Conservation (phyloP, 2,888 invertebrate species). For the Campaea margaritaria region DNA sequence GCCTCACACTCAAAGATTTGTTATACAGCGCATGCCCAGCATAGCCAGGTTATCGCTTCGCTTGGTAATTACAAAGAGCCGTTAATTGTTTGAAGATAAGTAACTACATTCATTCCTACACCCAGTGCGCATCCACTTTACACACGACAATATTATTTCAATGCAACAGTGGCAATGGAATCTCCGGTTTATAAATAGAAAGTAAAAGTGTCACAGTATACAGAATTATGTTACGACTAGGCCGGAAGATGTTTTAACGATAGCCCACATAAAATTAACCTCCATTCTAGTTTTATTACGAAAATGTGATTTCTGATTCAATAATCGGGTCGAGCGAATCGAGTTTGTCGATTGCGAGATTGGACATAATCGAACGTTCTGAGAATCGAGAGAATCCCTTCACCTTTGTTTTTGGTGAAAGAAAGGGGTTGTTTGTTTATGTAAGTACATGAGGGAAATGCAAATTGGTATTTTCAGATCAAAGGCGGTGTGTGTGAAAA, state of each 20-base stretch:
- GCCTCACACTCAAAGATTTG: too few species aligned
- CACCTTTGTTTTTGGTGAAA: constrained; percentile 21
- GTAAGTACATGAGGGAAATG: constrained; percentile 11
- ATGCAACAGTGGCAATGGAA: constrained; percentile 29
- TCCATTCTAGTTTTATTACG: constrained; percentile 33
- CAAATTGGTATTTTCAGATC: constrained; percentile 18
- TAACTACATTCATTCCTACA: constrained; percentile 5
- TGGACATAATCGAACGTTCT: constrained; percentile 32
- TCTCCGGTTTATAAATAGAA: constrained; percentile 41
- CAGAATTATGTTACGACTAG: constrained; percentile 26
- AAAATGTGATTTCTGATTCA: constrained; percentile 36
- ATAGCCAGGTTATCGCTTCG: not conserved
- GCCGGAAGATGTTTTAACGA: not conserved
- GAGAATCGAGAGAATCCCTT: constrained; percentile 12
- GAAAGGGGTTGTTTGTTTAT: constrained; percentile 9
- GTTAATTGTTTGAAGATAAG: constrained; percentile 1
- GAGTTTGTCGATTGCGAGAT: constrained; percentile 60
- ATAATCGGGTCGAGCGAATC: constrained; percentile 47
- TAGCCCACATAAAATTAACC: constrained; percentile 24
- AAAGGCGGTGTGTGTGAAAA: constrained; percentile 12
- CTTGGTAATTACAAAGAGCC: not conserved
- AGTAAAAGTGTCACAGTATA: constrained; percentile 40
- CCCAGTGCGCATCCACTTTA: constrained; percentile 8
- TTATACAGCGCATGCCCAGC: too few species aligned
- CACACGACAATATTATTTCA: constrained; percentile 36